Evolutionary conservation across 2,888 invertebrate genomes (phyloP).

Genomic region (Linnaemya tessellans): DNA sequence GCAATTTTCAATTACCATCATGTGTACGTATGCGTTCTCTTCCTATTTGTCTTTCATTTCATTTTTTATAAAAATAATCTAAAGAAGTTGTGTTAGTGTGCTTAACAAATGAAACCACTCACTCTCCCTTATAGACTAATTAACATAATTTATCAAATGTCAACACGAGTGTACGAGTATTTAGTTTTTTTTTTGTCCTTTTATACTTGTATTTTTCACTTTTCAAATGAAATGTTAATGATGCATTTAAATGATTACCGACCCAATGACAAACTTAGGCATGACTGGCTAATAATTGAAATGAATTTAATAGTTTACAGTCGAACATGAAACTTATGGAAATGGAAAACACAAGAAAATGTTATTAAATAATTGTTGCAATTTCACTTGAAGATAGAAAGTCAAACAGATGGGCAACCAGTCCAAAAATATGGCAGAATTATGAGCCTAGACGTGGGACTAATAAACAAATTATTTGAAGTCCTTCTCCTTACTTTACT

Average conservation of each 20-base stretch:
- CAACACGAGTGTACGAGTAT: slow-evolving; percentile 71
- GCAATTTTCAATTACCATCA: slow-evolving; percentile 53
- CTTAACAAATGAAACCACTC: slow-evolving; percentile 58
- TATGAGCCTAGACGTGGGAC: no score
- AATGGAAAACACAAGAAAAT: not conserved
- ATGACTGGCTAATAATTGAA: slow-evolving; percentile 67
- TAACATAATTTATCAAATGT: slow-evolving; percentile 75
- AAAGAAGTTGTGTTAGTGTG: slow-evolving; percentile 49
- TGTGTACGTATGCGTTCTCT: slow-evolving; percentile 6
- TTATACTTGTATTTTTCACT: slow-evolving; percentile 7
- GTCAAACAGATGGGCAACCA: no score
- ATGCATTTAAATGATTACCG: slow-evolving; percentile 72
- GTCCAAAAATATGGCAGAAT: no score
- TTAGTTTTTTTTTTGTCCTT: slow-evolving; percentile 51
- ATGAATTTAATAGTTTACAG: slow-evolving; percentile 49
- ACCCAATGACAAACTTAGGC: slow-evolving; percentile 72
- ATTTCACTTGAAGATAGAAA: no score
- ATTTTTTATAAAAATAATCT: not conserved
- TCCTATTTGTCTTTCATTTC: not conserved
- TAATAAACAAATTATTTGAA: no score
- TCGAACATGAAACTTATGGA: not conserved
- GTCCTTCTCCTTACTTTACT: no score
- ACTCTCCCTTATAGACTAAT: slow-evolving; percentile 71
- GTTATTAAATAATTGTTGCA: not conserved
- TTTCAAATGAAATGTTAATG: slow-evolving; percentile 62